Evolutionary conservation across 2,797 vertebrate species (phyloP).

Genomic region (Sebastes vulpes): DNA sequence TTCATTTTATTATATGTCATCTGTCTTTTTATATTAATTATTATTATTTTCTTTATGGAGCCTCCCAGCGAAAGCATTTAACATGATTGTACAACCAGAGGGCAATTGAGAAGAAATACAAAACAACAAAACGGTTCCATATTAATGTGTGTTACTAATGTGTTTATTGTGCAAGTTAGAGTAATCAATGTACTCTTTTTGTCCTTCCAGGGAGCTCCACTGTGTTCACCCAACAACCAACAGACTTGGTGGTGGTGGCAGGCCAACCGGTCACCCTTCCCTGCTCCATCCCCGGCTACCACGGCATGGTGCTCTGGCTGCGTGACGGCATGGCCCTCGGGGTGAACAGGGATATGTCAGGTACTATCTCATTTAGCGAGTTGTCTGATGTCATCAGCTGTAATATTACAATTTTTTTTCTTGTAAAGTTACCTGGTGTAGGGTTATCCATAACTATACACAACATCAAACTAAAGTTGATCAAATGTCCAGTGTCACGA

Average conservation of each 20-base stretch:
- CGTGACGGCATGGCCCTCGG: constrained; percentile 92
- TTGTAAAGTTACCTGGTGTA: too few relatives aligned
- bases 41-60: too few relatives aligned
- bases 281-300: constrained; percentile 92
- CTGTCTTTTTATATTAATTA: too few relatives aligned
- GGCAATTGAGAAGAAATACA: too few relatives aligned
- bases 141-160: too few relatives aligned
- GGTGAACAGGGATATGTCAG: constrained; percentile 91
- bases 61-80: too few relatives aligned
- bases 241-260: constrained; percentile 91
- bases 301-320: constrained; percentile 93
- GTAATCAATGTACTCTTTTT: neutral
- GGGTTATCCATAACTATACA: too few relatives aligned
- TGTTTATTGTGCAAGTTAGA: neutral
- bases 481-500: neutral
- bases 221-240: constrained; percentile 92
- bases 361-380: constrained; percentile 63
- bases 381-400: neutral
- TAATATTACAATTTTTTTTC: accelerated
- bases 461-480: too few relatives aligned
- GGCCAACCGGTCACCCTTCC: constrained; percentile 91
- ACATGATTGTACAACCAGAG: too few relatives aligned
- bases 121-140: too few relatives aligned
- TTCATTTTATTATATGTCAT: too few relatives aligned
- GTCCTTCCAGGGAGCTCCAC: constrained; percentile 84